These are phyloP conservation scores for Sinelater perroti DNA, from an alignment of 2,888 invertebrate genomes.

Conservation along the genomic window DNA sequence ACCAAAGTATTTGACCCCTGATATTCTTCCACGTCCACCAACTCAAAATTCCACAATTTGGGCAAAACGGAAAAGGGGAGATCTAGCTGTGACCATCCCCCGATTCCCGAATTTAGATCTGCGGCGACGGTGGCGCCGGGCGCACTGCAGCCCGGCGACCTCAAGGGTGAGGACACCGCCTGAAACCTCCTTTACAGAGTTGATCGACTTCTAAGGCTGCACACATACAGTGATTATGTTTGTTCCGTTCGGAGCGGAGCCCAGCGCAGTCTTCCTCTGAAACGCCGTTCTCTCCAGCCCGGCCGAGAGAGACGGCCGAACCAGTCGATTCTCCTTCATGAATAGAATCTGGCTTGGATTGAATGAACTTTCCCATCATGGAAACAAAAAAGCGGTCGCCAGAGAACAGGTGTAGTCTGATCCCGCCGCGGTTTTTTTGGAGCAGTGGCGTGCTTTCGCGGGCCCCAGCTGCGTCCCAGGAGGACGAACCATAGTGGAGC, in stretches of 20 bases:
- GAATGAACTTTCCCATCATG: slow-evolving; percentile 54
- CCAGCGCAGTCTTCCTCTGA: slow-evolving; percentile 31
- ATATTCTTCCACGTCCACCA: no score
- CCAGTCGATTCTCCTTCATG: slow-evolving; percentile 37
- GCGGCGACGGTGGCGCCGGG: no score
- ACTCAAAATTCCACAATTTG: no score
- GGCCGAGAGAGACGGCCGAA: slow-evolving; percentile 23
- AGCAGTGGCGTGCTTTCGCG: slow-evolving; percentile 38
- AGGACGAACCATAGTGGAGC: no score
- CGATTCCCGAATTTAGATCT: no score
- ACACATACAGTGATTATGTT: slow-evolving; percentile 34
- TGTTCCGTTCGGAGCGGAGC: slow-evolving; percentile 23
- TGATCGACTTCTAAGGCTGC: slow-evolving; percentile 38
- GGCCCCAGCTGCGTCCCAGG: no score
- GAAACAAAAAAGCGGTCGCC: slow-evolving; percentile 50
- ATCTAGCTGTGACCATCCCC: no score
- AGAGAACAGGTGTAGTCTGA: slow-evolving; percentile 54
- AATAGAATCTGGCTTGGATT: slow-evolving; percentile 46
- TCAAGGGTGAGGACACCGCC: slow-evolving; percentile 9
- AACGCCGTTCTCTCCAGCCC: slow-evolving; percentile 15
- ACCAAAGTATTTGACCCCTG: no score
- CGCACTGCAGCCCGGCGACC: no score
- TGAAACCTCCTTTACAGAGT: slow-evolving; percentile 24
- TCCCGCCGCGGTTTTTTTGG: slow-evolving; percentile 43
- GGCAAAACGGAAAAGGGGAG: no score